Evolutionary conservation across 2,797 vertebrate genomes (phyloP).

Genomic region (Eulemur albifrons): DNA sequence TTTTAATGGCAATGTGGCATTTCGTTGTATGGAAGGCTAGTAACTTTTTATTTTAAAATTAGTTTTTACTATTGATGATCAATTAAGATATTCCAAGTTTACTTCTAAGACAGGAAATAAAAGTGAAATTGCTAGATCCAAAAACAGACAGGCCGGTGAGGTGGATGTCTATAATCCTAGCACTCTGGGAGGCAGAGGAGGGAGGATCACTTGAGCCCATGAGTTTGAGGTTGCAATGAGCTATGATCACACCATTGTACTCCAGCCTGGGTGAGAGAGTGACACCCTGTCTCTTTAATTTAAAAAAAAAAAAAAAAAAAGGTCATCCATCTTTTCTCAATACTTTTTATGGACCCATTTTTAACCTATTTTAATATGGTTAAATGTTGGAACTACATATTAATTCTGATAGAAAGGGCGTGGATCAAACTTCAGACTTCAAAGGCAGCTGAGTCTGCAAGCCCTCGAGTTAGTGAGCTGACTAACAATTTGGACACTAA

Average conservation of each 20-base stretch:
- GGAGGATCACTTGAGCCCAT: no score
- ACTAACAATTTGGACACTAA: not conserved
- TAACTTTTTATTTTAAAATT: not conserved
- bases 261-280: no score
- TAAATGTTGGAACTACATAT: not conserved
- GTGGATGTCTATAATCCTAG: no score
- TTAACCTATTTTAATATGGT: not conserved
- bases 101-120: not conserved
- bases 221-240: no score
- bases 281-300: no score
- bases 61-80: not conserved
- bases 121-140: not conserved
- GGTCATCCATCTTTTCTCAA: not conserved
- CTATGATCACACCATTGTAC: no score
- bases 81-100: not conserved
- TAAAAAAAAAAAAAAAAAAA: not conserved
- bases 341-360: not conserved
- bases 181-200: no score
- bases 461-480: no score
- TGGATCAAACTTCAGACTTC: not conserved
- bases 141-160: not conserved
- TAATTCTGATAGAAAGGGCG: not conserved
- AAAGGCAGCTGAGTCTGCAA: not conserved
- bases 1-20: not conserved
- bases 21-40: not conserved